These are phyloP conservation scores for Xerus rutilus DNA, from an alignment of 2,797 vertebrate species.

Conservation along the genomic window DNA sequence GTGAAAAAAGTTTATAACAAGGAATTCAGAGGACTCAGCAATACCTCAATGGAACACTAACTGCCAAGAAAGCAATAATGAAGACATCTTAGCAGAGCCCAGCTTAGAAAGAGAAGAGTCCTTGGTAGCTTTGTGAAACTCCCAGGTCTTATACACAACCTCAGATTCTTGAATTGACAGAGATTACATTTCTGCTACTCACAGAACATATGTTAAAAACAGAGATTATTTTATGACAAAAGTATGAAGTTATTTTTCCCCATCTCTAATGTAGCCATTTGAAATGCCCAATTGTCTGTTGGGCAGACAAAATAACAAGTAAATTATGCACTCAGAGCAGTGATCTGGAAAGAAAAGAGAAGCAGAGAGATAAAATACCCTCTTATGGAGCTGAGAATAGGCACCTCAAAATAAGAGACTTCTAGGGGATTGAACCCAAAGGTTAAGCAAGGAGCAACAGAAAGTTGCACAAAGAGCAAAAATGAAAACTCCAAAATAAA, in stretches of 20 bases:
- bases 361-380: neutral
- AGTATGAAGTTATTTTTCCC: neutral
- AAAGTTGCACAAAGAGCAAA: neutral
- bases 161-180: neutral
- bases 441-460: neutral
- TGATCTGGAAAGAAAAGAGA: neutral
- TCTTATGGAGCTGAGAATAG: neutral
- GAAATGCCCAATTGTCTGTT: neutral
- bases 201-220: neutral
- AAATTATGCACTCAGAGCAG: neutral
- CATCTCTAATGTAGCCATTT: neutral
- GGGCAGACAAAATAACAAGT: neutral
- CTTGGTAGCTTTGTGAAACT: neutral
- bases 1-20: neutral
- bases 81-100: neutral
- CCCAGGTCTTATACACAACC: neutral
- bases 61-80: neutral
- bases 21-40: neutral
- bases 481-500: neutral
- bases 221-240: neutral
- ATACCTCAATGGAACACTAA: neutral
- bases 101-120: neutral
- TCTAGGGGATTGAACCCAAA: neutral
- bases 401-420: neutral
- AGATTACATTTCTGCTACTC: neutral